A percentile compares a stretch with the other conserved stretches of the same genome.
phyloP scores from a whole-genome alignment of 2,113 vertebrate genomes.

The Pterocles gutturalis region DNA sequence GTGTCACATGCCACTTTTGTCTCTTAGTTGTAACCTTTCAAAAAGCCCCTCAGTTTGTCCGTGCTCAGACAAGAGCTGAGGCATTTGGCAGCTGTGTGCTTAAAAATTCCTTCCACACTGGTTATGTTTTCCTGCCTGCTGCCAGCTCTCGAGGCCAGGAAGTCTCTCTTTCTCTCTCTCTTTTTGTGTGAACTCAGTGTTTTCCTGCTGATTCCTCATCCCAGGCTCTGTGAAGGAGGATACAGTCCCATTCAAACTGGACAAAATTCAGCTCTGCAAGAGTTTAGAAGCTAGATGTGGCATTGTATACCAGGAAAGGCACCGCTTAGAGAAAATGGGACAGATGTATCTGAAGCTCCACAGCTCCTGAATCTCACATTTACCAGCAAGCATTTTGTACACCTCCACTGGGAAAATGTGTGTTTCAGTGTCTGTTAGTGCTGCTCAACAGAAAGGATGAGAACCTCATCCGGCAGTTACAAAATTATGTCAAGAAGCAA shows the following conservation, averaged over 20 bases:
- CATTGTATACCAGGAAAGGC: accelerated
- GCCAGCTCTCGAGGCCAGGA: not conserved
- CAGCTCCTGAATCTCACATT: not conserved
- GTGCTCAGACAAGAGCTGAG: not conserved
- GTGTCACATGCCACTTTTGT: not conserved
- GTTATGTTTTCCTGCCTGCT: not conserved
- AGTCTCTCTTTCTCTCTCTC: not conserved
- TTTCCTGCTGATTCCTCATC: not conserved
- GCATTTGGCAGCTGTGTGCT: not conserved
- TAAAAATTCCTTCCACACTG: not conserved
- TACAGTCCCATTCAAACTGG: not conserved
- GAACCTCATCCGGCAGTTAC: not conserved
- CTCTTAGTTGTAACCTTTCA: not conserved
- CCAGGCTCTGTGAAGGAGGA: not conserved
- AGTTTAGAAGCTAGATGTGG: not conserved
- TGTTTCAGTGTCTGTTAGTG: not conserved
- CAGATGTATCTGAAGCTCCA: not conserved
- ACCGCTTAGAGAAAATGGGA: not conserved
- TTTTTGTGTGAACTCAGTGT: not conserved
- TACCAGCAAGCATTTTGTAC: not conserved
- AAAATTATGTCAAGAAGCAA: not conserved
- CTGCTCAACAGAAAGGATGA: not conserved
- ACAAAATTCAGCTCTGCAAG: not conserved
- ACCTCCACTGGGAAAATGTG: not conserved
- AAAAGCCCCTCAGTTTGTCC: not conserved